phyloP scores from a whole-genome alignment of 2,797 vertebrate genomes.

The Echiichthys vipera region DNA sequence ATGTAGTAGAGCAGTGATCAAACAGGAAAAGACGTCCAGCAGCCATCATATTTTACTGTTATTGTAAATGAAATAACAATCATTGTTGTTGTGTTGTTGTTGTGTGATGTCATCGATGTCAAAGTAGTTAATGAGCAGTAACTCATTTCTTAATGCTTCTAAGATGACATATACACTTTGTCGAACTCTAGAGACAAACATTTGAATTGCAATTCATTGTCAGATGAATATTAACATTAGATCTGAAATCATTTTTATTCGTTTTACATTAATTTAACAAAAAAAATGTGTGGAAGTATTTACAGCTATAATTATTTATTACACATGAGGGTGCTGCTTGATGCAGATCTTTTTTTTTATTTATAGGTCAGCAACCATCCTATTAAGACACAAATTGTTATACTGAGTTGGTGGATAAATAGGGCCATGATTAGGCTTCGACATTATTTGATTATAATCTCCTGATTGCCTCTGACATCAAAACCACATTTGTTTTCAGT shows the following conservation, averaged over 20 bases:
- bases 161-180: slow-evolving; percentile 25
- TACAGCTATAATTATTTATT: slow-evolving; percentile 23
- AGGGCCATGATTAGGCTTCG: background rate
- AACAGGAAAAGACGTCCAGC: background rate
- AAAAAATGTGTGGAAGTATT: slow-evolving; percentile 38
- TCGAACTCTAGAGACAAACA: slow-evolving; percentile 32
- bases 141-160: slow-evolving; percentile 25
- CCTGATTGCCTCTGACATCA: slow-evolving; percentile 10
- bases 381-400: background rate
- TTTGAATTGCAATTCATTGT: slow-evolving; percentile 45
- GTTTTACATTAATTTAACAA: slow-evolving; percentile 53
- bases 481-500: slow-evolving; percentile 23
- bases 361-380: slow-evolving; percentile 23
- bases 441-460: slow-evolving; percentile 22
- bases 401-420: background rate
- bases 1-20: slow-evolving; percentile 10
- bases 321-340: slow-evolving; percentile 20
- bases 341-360: slow-evolving; percentile 15
- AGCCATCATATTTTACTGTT: slow-evolving; percentile 10
- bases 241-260: slow-evolving; percentile 45
- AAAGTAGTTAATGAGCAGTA: slow-evolving; percentile 39
- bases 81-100: slow-evolving; percentile 9
- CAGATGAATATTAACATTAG: slow-evolving; percentile 38
- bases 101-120: slow-evolving; percentile 22
- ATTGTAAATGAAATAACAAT: slow-evolving; percentile 18